Evolutionary conservation across 2,113 vertebrate species (phyloP), one percentile per base, ranked within the genome.

Genomic region (Rousettus leschenaultii): DNA sequence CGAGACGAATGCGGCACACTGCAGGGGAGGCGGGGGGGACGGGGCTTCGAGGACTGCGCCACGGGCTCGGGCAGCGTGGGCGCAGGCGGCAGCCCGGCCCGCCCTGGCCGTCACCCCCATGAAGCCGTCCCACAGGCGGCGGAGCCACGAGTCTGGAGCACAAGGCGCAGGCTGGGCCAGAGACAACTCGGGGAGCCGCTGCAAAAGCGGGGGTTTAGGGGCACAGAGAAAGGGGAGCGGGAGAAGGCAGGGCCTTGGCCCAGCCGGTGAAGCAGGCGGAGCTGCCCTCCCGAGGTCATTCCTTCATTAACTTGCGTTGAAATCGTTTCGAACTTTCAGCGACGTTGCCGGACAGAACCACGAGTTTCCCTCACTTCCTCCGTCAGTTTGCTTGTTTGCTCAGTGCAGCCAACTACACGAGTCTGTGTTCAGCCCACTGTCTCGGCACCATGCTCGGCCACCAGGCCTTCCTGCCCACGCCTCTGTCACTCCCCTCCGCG

Each of bases 141-240:
- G 12, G 71, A 73, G 71, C 35, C 61, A 8, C 63, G 30, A 0
- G 26, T 9, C 40, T 6, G 30, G 63, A 55, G n/a, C 22, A 7
- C 43, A 26, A 0, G 63, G 61, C 6, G 1, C 16, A 24, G 43
- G 16, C 77, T 24, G 28, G 53, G 28, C 85, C 43, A 43, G 43
- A n/a, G 55, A 6, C 0, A 5, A 16, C 13, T 0, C 2, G 3
- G 38, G 66, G 38, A 40, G 48, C 45, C 2, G 0, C 2, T 43
- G 61, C 35, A 12, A 16, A 57, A 21, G 38, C 9, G 48, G 24
- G 59, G 2, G 43, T 43, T 19, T 4, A 0, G 71, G 28, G 2
- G 4, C 0, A 0, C 0, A 5, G 6, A 4, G 33, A 4, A 3
- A 11, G 0, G 1, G 66, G 13, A 13, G 48, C 14, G 43, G 33